Conservation (phyloP, 2,797 vertebrate species). For the Adelosebastes latens region DNA sequence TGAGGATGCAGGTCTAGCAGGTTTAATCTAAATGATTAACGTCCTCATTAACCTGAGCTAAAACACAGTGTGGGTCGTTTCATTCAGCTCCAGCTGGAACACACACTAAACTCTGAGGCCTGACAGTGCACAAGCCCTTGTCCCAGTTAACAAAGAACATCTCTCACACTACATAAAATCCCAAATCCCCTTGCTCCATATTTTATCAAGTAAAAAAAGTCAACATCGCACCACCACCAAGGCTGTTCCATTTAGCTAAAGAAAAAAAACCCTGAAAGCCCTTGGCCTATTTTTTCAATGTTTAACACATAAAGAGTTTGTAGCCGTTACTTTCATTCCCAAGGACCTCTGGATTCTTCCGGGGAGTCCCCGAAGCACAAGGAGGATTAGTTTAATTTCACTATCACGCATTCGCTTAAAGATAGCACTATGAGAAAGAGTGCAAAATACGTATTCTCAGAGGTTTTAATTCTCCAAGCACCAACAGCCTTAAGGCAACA, state of each 20-base stretch:
- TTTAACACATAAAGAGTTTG: constrained; percentile 52
- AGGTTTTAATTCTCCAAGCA: neutral
- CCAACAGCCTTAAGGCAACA: neutral
- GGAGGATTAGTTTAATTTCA: constrained; percentile 40
- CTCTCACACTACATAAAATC: constrained; percentile 49
- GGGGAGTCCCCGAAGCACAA: constrained; percentile 7
- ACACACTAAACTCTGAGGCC: constrained; percentile 15
- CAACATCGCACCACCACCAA: constrained; percentile 46
- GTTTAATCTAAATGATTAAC: neutral
- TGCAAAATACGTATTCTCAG: neutral
- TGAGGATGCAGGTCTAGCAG: neutral
- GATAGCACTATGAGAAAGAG: neutral
- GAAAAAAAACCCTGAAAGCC: constrained; percentile 57
- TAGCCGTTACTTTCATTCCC: constrained; percentile 46
- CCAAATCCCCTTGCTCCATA: constrained; percentile 67
- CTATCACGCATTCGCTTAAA: constrained; percentile 13
- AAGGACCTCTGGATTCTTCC: constrained; percentile 12
- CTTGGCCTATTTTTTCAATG: constrained; percentile 67
- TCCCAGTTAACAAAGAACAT: constrained; percentile 70
- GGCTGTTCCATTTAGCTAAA: constrained; percentile 69
- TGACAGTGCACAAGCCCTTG: constrained; percentile 48
- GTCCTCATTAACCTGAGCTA: constrained; percentile 1
- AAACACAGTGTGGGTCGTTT: neutral
- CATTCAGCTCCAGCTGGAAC: constrained; percentile 10
- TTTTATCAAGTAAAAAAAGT: constrained; percentile 63